phyloP scores from a whole-genome alignment of 2,888 invertebrate genomes.

The Eurytoma adleriae region DNA sequence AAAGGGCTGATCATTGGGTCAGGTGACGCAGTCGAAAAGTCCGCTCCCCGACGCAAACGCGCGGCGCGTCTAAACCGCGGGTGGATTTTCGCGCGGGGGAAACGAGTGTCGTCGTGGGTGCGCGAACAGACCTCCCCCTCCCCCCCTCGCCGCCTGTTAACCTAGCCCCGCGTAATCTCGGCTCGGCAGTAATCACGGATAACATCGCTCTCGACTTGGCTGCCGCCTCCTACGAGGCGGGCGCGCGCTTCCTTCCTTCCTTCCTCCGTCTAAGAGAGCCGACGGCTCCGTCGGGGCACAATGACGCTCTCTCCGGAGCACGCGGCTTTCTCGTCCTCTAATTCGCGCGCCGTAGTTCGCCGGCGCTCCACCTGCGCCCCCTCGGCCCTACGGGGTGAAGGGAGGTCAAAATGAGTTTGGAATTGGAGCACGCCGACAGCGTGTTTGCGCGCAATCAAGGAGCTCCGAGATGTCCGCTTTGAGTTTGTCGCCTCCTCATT shows the following conservation, averaged over 20 bases:
- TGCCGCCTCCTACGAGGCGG: background rate
- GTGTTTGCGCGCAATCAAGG: constrained; percentile 26
- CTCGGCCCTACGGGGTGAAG: no score
- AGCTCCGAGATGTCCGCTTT: constrained; percentile 22
- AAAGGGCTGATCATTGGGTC: no score
- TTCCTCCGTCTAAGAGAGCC: background rate
- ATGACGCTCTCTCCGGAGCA: no score
- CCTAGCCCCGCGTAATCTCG: background rate
- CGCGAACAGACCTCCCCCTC: no score
- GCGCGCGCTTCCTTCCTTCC: constrained; percentile 11
- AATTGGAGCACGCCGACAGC: background rate
- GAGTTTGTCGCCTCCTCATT: constrained; percentile 13
- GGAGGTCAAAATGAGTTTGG: no score
- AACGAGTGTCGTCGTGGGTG: no score
- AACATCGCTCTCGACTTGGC: no score
- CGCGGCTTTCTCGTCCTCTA: background rate
- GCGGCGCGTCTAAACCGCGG: no score
- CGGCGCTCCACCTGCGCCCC: background rate
- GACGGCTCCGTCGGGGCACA: background rate
- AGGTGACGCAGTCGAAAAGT: no score
- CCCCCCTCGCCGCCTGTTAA: background rate
- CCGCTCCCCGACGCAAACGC: no score
- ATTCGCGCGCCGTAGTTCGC: constrained; percentile 24
- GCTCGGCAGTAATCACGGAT: constrained; percentile 24
- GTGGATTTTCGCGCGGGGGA: no score